Percentiles rank a stretch among this genome's conserved stretches.
phyloP scores from a whole-genome alignment of 1,140 invertebrate species.

The Panulirus ornatus region DNA sequence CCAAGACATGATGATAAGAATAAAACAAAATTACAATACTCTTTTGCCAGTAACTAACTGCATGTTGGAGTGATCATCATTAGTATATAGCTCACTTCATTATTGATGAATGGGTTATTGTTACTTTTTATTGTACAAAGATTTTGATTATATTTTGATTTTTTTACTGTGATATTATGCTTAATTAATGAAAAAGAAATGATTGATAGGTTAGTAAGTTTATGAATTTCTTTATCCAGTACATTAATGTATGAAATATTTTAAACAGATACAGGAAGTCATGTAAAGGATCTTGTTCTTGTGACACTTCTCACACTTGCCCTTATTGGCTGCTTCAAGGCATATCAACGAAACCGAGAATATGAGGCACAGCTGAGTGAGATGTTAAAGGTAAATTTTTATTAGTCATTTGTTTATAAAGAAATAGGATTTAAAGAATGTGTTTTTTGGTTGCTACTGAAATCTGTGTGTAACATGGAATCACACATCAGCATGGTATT shows the following conservation, averaged over 20 bases:
- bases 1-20: too few relatives aligned
- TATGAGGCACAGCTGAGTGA: constrained; percentile 90
- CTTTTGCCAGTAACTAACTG: background rate
- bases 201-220: background rate
- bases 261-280: constrained; percentile 81
- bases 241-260: background rate
- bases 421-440: too few relatives aligned
- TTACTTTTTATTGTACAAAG: too few relatives aligned
- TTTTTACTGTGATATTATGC: too few relatives aligned
- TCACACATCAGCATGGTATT: too few relatives aligned
- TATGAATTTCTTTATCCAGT: background rate
- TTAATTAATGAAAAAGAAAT: too few relatives aligned
- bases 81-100: background rate
- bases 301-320: constrained; percentile 89
- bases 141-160: too few relatives aligned
- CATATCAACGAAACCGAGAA: constrained; percentile 91
- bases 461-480: too few relatives aligned
- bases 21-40: background rate
- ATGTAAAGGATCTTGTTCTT: constrained; percentile 92
- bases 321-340: constrained; percentile 93
- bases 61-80: background rate
- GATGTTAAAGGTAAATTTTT: constrained; percentile 85
- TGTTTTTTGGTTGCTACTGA: too few relatives aligned
- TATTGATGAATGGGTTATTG: too few relatives aligned
- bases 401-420: background rate